phyloP scores from a whole-genome alignment of 1,140 invertebrate species.

The Dinoponera quadriceps region DNA sequence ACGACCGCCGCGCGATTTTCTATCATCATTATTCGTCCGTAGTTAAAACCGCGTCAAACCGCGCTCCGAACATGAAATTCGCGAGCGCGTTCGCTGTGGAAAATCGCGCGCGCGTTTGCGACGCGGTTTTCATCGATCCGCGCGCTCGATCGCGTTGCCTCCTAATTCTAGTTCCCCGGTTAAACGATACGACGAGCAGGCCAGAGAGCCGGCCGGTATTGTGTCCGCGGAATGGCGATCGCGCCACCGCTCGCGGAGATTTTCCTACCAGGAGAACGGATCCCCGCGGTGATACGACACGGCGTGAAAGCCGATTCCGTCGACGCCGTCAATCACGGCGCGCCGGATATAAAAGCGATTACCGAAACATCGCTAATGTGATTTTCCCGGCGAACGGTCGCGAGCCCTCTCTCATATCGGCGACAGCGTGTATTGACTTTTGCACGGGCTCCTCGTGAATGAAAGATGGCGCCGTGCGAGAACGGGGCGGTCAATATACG shows the following conservation, averaged over 20 bases:
- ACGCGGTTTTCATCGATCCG: constrained; percentile 31
- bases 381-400: constrained; percentile 70
- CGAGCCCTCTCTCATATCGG: constrained; percentile 58
- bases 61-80: constrained; percentile 12
- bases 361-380: constrained; percentile 77
- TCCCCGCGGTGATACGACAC: constrained; percentile 59
- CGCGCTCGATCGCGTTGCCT: constrained; percentile 28
- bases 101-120: constrained; percentile 22
- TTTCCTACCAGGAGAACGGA: constrained; percentile 48
- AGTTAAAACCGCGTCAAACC: constrained; percentile 42
- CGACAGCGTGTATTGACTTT: constrained; percentile 66
- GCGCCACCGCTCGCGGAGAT: constrained; percentile 34
- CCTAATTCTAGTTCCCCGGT: constrained; percentile 41
- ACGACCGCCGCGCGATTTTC: not conserved
- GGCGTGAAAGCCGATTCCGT: constrained; percentile 69
- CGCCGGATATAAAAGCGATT: constrained; percentile 74
- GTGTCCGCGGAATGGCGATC: constrained; percentile 46
- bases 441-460: constrained; percentile 62
- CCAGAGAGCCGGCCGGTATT: constrained; percentile 16
- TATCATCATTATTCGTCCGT: constrained; percentile 25
- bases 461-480: constrained; percentile 50
- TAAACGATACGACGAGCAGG: constrained; percentile 50
- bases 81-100: not conserved
- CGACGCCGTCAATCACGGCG: constrained; percentile 67
- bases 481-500: constrained; percentile 27